These are phyloP conservation scores for Hyles vespertilio DNA, from an alignment of 1,140 invertebrate genomes.

Conservation along the genomic window DNA sequence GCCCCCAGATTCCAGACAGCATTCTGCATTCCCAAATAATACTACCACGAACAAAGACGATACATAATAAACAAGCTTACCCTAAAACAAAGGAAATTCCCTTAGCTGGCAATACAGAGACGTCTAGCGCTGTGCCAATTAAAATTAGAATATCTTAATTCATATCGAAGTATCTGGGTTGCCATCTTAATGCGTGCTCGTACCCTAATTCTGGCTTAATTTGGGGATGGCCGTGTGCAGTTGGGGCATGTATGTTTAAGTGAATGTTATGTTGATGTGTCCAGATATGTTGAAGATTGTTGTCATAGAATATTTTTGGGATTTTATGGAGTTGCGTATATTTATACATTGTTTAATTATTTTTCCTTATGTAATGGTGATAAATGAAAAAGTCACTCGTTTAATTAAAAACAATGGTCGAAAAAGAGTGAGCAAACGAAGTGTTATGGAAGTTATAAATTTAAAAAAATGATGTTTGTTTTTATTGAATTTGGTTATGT, in stretches of 20 bases:
- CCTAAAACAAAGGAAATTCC: slow-evolving; percentile 33
- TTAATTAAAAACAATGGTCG: no score
- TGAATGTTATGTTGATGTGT: slow-evolving; percentile 39
- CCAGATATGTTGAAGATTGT: slow-evolving; percentile 1
- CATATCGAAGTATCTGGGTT: slow-evolving; percentile 72
- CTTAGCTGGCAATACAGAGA: slow-evolving; percentile 39
- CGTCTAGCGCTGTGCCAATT: slow-evolving; percentile 46
- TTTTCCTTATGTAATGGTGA: no score
- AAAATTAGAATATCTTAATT: slow-evolving; percentile 76
- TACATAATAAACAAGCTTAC: slow-evolving; percentile 2
- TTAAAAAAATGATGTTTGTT: no score
- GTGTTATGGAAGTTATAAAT: no score
- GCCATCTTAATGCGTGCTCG: slow-evolving; percentile 68
- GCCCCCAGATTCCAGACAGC: no score
- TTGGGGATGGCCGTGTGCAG: slow-evolving; percentile 50
- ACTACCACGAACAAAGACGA: no score
- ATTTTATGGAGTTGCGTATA: neutral
- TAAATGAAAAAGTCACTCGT: no score
- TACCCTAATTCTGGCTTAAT: slow-evolving; percentile 68
- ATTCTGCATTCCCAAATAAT: no score
- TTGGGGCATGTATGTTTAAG: slow-evolving; percentile 65
- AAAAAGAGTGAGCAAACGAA: no score
- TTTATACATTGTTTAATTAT: neutral
- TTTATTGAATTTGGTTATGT: no score
- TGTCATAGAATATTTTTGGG: neutral